Percentiles rank a stretch among this genome's conserved stretches.
These are phyloP conservation scores for Anastrepha ludens DNA, from an alignment of 1,140 invertebrate genomes.

Conservation along the genomic window DNA sequence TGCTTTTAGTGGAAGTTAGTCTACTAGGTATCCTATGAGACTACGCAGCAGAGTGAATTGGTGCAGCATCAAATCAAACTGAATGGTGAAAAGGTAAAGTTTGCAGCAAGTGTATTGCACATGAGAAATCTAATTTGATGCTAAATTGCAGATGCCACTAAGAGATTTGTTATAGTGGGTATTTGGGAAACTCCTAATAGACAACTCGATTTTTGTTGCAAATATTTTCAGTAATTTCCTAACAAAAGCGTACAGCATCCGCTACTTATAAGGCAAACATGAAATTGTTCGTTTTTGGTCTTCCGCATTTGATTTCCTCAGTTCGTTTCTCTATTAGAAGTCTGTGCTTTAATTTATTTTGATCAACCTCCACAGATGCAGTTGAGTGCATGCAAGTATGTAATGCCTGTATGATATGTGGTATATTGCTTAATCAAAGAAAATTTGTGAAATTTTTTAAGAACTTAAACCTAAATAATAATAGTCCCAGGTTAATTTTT, in stretches of 20 bases:
- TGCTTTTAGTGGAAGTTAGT: conserved; percentile 17
- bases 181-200: neutral
- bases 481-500: no score
- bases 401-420: neutral
- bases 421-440: neutral
- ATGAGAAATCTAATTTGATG: neutral
- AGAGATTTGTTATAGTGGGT: neutral
- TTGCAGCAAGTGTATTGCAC: neutral
- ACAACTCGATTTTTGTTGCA: neutral
- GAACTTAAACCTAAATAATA: neutral
- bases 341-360: neutral
- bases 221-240: neutral
- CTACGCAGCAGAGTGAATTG: conserved; percentile 1
- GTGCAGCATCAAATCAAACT: conserved; percentile 38
- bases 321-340: neutral
- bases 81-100: conserved; percentile 32
- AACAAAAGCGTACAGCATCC: neutral
- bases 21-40: neutral
- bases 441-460: conserved; percentile 8
- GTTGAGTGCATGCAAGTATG: neutral
- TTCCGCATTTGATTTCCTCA: conserved; percentile 43
- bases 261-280: neutral
- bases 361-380: neutral
- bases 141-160: no score
- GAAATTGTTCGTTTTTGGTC: conserved; percentile 23